Conservation (phyloP, 2,888 invertebrate genomes). For the Ennomos erosarius region DNA sequence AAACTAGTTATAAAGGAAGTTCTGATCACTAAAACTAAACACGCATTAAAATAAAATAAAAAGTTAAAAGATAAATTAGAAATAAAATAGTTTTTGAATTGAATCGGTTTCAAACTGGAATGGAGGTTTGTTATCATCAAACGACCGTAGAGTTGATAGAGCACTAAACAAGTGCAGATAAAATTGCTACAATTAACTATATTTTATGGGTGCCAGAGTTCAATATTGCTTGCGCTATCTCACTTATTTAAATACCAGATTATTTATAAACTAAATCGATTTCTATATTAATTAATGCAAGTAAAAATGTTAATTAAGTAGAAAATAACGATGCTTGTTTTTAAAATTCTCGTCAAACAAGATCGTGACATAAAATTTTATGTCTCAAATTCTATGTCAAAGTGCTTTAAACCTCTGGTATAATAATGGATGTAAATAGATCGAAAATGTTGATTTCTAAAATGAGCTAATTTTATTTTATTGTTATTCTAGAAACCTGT, state of each 20-base stretch:
- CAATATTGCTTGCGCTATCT: too few species aligned
- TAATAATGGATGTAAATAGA: constrained; percentile 7
- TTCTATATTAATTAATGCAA: not conserved
- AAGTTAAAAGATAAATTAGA: too few species aligned
- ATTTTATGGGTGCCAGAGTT: too few species aligned
- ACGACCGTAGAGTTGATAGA: too few species aligned
- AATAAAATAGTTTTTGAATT: not conserved
- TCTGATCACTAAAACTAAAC: not conserved
- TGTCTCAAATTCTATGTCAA: constrained; percentile 17
- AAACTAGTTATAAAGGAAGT: constrained; percentile 4
- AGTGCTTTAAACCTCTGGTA: not conserved
- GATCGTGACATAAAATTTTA: constrained; percentile 5
- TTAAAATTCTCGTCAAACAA: constrained; percentile 9
- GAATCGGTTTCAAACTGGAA: too few species aligned
- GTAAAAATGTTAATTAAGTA: not conserved
- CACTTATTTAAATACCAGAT: too few species aligned
- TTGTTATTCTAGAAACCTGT: too few species aligned
- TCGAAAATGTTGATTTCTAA: constrained; percentile 1
- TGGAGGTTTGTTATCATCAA: too few species aligned
- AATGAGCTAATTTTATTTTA: not conserved
- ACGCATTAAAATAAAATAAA: too few species aligned
- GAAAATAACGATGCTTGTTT: not conserved
- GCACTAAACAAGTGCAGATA: too few species aligned
- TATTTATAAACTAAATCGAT: too few species aligned
- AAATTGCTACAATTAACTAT: too few species aligned